A percentile compares a stretch with the other conserved stretches of the same genome.
Conservation (phyloP, 2,888 invertebrate species). For the Nebria brevicollis region DNA sequence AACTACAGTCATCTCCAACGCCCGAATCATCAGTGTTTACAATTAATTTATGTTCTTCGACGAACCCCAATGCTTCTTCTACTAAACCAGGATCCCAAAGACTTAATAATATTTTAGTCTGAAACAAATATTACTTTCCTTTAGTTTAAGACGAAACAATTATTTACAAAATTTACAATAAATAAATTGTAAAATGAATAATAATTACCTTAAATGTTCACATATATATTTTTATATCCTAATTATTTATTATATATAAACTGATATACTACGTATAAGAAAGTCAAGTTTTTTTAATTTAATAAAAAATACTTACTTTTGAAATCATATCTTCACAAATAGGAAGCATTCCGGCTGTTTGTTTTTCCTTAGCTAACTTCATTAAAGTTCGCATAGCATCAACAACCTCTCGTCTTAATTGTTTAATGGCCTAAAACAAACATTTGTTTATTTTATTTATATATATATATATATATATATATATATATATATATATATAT, state of each 20-base stretch:
- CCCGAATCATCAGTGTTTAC: conserved; percentile 59
- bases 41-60: conserved; percentile 79
- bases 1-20: conserved; percentile 58
- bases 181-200: too few species aligned
- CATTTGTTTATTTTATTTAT: not conserved
- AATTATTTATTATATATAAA: not conserved
- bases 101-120: conserved; percentile 79
- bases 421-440: conserved; percentile 71
- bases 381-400: conserved; percentile 81
- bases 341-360: conserved; percentile 78
- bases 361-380: conserved; percentile 77
- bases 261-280: not conserved
- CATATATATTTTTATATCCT: too few species aligned
- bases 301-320: conserved; percentile 62
- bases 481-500: not conserved
- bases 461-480: not conserved
- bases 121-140: conserved; percentile 46
- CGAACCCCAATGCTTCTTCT: conserved; percentile 84
- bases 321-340: conserved; percentile 81
- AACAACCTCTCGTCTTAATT: conserved; percentile 79
- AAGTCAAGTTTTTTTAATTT: not conserved
- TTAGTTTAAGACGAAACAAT: too few species aligned
- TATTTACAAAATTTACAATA: too few species aligned
- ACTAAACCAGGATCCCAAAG: conserved; percentile 88
- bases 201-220: too few species aligned